A percentile compares a stretch with the other conserved stretches of the same genome.
Conservation (phyloP, 2,888 invertebrate species). For the Periphyllus acericola region DNA sequence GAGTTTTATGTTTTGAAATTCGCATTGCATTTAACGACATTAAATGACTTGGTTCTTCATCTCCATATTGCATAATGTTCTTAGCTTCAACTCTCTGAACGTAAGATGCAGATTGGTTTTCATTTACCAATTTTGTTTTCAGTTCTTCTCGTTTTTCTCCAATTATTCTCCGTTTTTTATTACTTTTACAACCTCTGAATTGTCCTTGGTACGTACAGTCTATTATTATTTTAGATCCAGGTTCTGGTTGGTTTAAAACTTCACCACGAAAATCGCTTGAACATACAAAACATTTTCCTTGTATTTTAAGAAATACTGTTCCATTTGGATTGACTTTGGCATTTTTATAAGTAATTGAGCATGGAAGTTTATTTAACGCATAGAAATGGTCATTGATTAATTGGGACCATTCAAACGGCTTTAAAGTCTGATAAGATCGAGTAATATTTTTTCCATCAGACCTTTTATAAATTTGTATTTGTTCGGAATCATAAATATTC, state of each 20-base stretch:
- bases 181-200: too few species aligned
- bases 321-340: constrained; percentile 11
- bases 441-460: not conserved
- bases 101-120: constrained; percentile 43
- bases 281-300: not conserved
- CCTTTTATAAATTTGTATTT: not conserved
- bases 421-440: not conserved
- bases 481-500: not conserved
- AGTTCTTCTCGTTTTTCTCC: constrained; percentile 16
- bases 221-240: not conserved
- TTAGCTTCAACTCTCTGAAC: constrained; percentile 45
- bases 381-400: not conserved
- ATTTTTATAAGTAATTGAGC: constrained; percentile 1
- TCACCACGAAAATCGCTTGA: not conserved
- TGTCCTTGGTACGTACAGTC: not conserved
- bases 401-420: constrained; percentile 5
- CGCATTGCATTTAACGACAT: constrained; percentile 20
- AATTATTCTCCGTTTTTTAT: constrained; percentile 13
- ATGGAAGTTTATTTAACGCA: not conserved
- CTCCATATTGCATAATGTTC: constrained; percentile 56
- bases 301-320: not conserved
- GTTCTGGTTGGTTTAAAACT: not conserved
- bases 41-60: constrained; percentile 57
- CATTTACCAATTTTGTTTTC: constrained; percentile 9
- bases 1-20: not conserved